Evolutionary conservation across 2,113 vertebrate species (phyloP).

Genomic region (Tautogolabrus adspersus): DNA sequence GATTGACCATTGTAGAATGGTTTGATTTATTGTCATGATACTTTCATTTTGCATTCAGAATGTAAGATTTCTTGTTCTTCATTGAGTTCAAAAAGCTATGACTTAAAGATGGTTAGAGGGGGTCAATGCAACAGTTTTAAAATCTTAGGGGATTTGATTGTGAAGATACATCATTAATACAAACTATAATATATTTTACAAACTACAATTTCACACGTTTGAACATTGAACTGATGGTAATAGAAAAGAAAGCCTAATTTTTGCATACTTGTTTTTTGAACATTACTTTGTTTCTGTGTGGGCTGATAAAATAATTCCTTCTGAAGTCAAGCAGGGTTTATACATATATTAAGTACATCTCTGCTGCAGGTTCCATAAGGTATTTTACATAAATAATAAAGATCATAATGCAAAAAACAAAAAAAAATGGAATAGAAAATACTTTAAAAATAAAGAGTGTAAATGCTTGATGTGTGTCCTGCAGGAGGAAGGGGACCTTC

Average conservation of each 20-base stretch:
- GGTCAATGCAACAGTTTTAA: too few species aligned
- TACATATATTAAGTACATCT: constrained; percentile 2
- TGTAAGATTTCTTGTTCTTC: not conserved
- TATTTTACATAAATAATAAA: not conserved
- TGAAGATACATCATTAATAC: too few species aligned
- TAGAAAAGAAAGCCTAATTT: not conserved
- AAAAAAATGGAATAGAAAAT: not conserved
- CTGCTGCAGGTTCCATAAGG: not conserved
- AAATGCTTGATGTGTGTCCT: constrained; percentile 20
- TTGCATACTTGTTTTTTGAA: not conserved
- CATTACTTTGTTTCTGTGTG: constrained; percentile 1
- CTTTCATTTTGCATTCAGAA: not conserved
- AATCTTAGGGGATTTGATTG: too few species aligned
- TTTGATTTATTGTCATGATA: not conserved
- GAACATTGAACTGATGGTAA: not conserved
- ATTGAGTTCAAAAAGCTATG: too few species aligned
- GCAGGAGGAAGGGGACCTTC: constrained; percentile 94
- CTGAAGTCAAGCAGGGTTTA: not conserved
- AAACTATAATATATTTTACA: not conserved
- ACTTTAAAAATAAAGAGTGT: not conserved
- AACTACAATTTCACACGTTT: not conserved
- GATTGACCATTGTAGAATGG: not conserved
- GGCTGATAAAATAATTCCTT: not conserved
- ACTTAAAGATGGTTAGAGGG: too few species aligned
- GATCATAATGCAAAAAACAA: not conserved